Conservation (phyloP, 2,797 vertebrate genomes). For the Eospalax fontanierii region DNA sequence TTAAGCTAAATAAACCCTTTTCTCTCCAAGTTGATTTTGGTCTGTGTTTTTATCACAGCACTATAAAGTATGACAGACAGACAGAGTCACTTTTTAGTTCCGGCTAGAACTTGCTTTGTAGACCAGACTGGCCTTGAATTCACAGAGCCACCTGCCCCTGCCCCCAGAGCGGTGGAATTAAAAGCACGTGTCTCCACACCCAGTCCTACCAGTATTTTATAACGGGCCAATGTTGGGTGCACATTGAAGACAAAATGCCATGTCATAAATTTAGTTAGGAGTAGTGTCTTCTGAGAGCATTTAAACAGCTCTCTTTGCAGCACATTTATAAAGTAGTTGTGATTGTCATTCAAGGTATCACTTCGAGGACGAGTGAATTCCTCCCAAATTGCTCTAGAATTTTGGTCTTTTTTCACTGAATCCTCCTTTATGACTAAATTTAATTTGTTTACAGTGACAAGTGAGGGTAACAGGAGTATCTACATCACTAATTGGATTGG, state of each 20-base stretch:
- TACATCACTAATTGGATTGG: background rate
- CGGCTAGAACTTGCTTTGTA: too few relatives aligned
- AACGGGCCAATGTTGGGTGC: too few relatives aligned
- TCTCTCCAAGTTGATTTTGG: too few relatives aligned
- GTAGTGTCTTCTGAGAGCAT: background rate
- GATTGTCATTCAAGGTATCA: background rate
- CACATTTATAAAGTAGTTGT: background rate
- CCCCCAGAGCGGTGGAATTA: too few relatives aligned
- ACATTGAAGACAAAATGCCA: background rate
- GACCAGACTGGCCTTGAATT: too few relatives aligned
- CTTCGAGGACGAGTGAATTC: background rate
- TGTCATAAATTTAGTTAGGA: constrained; percentile 35
- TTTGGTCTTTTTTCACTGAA: background rate
- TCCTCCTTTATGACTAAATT: background rate
- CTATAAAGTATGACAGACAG: too few relatives aligned
- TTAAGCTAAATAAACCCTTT: too few relatives aligned
- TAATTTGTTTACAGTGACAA: constrained; percentile 11
- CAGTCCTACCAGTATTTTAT: too few relatives aligned
- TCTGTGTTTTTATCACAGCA: too few relatives aligned
- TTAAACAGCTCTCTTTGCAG: background rate
- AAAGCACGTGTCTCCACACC: too few relatives aligned
- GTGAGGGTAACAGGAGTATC: background rate
- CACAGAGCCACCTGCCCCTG: too few relatives aligned
- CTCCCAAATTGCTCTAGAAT: background rate
- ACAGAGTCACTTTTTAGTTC: too few relatives aligned